These are phyloP conservation scores for Heteromyza rotundicornis DNA, from an alignment of 2,888 invertebrate species.

Conservation along the genomic window DNA sequence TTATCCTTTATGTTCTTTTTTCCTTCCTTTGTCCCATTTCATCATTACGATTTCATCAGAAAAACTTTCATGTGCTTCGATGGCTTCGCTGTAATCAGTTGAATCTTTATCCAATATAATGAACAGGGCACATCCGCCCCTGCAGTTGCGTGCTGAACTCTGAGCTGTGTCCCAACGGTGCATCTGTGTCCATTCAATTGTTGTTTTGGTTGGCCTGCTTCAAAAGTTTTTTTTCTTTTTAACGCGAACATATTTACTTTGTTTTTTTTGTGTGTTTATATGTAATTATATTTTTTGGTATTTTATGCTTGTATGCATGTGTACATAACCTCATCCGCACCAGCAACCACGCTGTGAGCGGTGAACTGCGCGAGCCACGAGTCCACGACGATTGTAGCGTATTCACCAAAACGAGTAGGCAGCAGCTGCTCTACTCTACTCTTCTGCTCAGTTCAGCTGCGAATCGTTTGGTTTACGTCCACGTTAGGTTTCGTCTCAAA, in stretches of 20 bases:
- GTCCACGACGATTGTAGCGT: slow-evolving; percentile 1
- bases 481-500: background rate
- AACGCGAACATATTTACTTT: no score
- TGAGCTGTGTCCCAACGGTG: background rate
- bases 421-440: slow-evolving; percentile 1
- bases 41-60: background rate
- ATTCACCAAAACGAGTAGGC: slow-evolving; percentile 3
- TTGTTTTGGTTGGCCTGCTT: no score
- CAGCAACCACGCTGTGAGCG: slow-evolving; percentile 8
- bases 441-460: no score
- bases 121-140: background rate
- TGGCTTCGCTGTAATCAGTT: background rate
- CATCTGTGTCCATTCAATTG: slow-evolving; percentile 13
- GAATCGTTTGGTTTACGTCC: background rate
- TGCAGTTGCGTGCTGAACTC: background rate
- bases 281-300: background rate
- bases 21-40: no score
- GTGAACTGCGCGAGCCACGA: slow-evolving; percentile 9
- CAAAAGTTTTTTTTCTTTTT: slow-evolving; percentile 10
- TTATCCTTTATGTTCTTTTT: no score
- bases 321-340: slow-evolving; percentile 13
- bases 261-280: background rate
- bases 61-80: slow-evolving; percentile 8
- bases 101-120: background rate
- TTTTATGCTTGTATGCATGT: background rate